These are phyloP conservation scores for Scaptomyza montana DNA, from an alignment of 1,140 invertebrate species.

Conservation along the genomic window DNA sequence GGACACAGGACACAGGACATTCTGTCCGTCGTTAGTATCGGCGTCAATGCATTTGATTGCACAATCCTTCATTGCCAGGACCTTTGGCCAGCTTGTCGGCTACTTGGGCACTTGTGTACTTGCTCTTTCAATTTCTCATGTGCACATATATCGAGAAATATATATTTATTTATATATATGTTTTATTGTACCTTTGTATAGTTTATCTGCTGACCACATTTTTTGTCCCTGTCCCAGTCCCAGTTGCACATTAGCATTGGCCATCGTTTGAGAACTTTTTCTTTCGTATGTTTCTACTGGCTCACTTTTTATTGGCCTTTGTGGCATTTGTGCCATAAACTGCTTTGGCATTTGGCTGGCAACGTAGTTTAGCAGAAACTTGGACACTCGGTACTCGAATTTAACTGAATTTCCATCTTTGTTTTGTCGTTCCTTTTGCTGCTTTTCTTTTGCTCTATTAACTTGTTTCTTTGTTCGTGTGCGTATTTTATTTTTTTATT, in stretches of 20 bases:
- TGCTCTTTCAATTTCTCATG: conserved; percentile 37
- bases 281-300: conserved; percentile 9
- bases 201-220: conserved; percentile 42
- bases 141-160: not conserved
- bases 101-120: conserved; percentile 41
- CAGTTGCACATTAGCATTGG: conserved; percentile 27
- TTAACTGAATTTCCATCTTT: conserved; percentile 38
- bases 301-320: conserved; percentile 42
- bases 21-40: conserved; percentile 50
- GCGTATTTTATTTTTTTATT: conserved; percentile 34
- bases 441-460: conserved; percentile 25
- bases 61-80: conserved; percentile 59
- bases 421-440: conserved; percentile 18
- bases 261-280: not conserved
- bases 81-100: conserved; percentile 33
- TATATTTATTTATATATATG: not conserved
- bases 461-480: conserved; percentile 7
- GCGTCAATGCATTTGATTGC: conserved; percentile 73
- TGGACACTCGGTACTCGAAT: conserved; percentile 17
- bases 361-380: not conserved
- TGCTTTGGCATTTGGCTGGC: conserved; percentile 49
- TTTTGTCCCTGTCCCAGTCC: conserved; percentile 4
- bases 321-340: conserved; percentile 54
- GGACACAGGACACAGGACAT: conserved; percentile 18
- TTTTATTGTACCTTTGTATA: not conserved